Conservation (phyloP, 2,113 vertebrate species). For the human region GRCh38 chr6:117370501-117371000, state of each 20-base stretch:
- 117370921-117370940: neutral
- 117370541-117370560: neutral
- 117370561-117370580: neutral
- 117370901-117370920: neutral
- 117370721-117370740: neutral
- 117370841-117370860: neutral
- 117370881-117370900: neutral
- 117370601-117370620: neutral
- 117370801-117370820: neutral
- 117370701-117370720: neutral
- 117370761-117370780: neutral
- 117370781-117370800: neutral
- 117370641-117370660: neutral
- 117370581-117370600: neutral
- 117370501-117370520: neutral
- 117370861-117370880: neutral
- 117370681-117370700: neutral
- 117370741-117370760: neutral
- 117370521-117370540: neutral
- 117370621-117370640: neutral
- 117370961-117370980: neutral
- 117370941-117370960: neutral
- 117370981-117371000: neutral
- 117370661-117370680: neutral
- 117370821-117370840: neutral